Base-by-base conservation (phyloP, 1,140 invertebrate species). In the Drosophila sproati region DNA sequence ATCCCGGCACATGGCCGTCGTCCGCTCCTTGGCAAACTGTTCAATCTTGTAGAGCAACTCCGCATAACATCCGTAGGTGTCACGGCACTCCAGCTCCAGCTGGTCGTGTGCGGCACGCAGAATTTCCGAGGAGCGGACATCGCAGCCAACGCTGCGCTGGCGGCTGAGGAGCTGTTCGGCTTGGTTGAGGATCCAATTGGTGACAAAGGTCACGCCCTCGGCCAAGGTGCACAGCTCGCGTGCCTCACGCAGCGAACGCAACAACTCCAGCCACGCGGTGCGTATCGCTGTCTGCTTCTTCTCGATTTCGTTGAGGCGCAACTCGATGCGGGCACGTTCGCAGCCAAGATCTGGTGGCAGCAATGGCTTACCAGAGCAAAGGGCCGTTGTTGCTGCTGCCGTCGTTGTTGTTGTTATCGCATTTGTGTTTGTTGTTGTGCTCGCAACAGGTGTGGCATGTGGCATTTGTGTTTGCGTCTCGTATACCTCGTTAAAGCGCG, bases 111-210 rank as follows among this genome's bases (percentile, higher is more conserved):
- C 95, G 57, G 94, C 93, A 51, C 96, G 93, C 8, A 97, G 91
- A 68, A 95, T 94, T 77, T 97, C 96, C 3, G 96, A 96, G 4
- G 95, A 95, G 7, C 94, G 91, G 7, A 96, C 95, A 71, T 96
- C 96, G 75, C 95, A 95, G 0, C 96, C 96, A 35, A 97, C 70
- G 60, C 96, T 86, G 94, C 95, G 94, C 74, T 96, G 95, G 1
- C 94, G 94, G 69, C 95, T 95, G 10, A 96, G 91, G 90, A 96
- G 93, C 64, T 94, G 94, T 86, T 97, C 96, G 1, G 95, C 96
- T 54, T 95, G 95, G 47, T 95, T 95, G 12, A 96, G 89, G 56
- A 97, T 96, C 96, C 96, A 97, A 78, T 96, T 95, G 5, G 95
- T 96, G 10, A 97, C 96, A 82, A 93, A 93, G 35, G 94, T 93